Evolutionary conservation across 2,888 invertebrate genomes (phyloP), one percentile per base, ranked within the genome.

Genomic region (Trichogramma dendrolimi): DNA sequence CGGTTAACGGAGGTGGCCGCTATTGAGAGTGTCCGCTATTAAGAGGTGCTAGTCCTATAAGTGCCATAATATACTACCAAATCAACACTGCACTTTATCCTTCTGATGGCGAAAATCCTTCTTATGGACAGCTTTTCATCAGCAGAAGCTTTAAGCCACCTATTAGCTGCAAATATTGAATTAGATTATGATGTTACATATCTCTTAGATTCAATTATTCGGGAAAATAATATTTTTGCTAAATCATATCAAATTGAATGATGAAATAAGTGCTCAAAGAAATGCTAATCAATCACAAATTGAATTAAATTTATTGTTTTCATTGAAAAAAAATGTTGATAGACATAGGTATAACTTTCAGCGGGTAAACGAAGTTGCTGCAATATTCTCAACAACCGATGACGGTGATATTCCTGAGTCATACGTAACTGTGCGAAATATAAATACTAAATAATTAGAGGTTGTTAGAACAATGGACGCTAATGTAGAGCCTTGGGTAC

Each of bases 351-450:
- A 67, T 49, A 67, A 69, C 53, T 64, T 67, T 58, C 66, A 68
- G 56, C 55, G 61, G 52, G 61, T 49, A 6, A 68, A 67, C 54
- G 66, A 67, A 62, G 69, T 68, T 11, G 67, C 67, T 48, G 66
- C 66, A 3, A 55, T 67, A 14, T 67, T 68, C 58, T 60, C 61
- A 14, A 67, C 66, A 5, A 63, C 64, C 11, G 68, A 66, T 38
- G 65, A 69, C 57, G 65, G 66, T 6, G 67, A 69, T 50, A 67
- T 69, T 58, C 66, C 65, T 27, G 63, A 69, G 53, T 66, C 61
- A 8, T 65, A 60, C 14, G 60, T 67, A 4, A 44, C 53, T 41
- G 60, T 67, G 43, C 55, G 66, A 10, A 63, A 67, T 27, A 63
- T 51, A 53, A 59, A 55, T 42, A 62, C 64, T 8, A 63, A 60